phyloP scores from a whole-genome alignment of 2,797 vertebrate genomes.

The Sebastes nivosus region DNA sequence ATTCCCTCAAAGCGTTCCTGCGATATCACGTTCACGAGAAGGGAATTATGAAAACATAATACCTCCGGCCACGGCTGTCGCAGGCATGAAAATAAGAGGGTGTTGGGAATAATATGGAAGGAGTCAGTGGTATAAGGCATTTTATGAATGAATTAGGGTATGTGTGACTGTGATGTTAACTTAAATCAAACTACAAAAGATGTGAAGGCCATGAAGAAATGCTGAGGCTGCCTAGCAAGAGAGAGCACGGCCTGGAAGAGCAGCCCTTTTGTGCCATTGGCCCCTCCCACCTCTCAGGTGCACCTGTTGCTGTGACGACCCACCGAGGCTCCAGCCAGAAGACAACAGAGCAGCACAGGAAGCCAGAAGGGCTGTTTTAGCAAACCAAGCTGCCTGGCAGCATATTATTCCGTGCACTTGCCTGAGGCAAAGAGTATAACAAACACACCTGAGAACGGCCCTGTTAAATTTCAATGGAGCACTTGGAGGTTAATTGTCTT shows the following conservation, averaged over 20 bases:
- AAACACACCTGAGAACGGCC: conserved; percentile 25
- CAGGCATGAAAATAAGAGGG: neutral
- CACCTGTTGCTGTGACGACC: neutral
- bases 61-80: no score
- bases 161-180: neutral
- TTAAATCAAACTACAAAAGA: neutral
- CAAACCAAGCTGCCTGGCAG: conserved; percentile 19
- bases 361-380: neutral
- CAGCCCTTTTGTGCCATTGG: neutral
- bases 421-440: conserved; percentile 30
- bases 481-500: conserved; percentile 60
- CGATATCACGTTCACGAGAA: no score
- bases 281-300: neutral
- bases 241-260: neutral
- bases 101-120: neutral
- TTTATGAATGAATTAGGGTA: neutral
- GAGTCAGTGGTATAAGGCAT: neutral
- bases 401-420: conserved; percentile 38
- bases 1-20: no score
- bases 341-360: neutral
- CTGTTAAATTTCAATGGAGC: conserved; percentile 31
- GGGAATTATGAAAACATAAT: no score
- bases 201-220: neutral
- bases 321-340: neutral
- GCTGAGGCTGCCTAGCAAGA: neutral